Evolutionary conservation across 2,888 invertebrate genomes (phyloP).

Genomic region (Eristalis intricaria): DNA sequence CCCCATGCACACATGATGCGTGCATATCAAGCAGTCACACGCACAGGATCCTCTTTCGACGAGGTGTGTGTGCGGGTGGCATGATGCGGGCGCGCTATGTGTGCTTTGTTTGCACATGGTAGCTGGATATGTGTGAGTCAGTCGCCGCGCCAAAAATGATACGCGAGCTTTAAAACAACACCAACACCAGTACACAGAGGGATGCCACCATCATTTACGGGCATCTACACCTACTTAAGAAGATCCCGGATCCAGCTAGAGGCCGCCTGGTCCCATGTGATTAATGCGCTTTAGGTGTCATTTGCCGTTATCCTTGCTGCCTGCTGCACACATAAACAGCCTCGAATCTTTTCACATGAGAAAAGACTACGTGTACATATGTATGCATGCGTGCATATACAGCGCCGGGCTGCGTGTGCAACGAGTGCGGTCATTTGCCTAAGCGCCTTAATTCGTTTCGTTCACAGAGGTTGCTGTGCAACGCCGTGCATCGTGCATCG

Average conservation of each 20-base stretch:
- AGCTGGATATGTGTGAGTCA: too few relatives aligned
- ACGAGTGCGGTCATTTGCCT: too few relatives aligned
- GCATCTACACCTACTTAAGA: slow-evolving; percentile 42
- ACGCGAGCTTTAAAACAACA: slow-evolving; percentile 23
- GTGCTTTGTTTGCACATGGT: too few relatives aligned
- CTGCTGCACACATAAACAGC: slow-evolving; percentile 23
- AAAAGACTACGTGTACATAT: not conserved
- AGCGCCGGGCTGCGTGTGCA: too few relatives aligned
- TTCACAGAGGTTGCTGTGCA: too few relatives aligned
- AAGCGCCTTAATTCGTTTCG: too few relatives aligned
- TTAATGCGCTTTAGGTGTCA: slow-evolving; percentile 57
- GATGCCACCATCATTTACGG: not conserved
- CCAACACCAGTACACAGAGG: slow-evolving; percentile 4
- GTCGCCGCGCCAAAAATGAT: slow-evolving; percentile 37
- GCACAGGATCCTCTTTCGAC: not conserved
- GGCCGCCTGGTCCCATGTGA: slow-evolving; percentile 40
- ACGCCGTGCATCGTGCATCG: too few relatives aligned
- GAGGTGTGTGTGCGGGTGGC: not conserved
- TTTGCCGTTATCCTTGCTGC: slow-evolving; percentile 31
- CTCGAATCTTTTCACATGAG: not conserved
- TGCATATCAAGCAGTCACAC: not conserved
- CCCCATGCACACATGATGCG: not conserved
- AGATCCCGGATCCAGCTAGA: slow-evolving; percentile 16
- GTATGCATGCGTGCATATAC: too few relatives aligned
- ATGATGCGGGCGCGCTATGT: too few relatives aligned